phyloP scores from a whole-genome alignment of 1,140 invertebrate genomes.

The Drosophila saltans region DNA sequence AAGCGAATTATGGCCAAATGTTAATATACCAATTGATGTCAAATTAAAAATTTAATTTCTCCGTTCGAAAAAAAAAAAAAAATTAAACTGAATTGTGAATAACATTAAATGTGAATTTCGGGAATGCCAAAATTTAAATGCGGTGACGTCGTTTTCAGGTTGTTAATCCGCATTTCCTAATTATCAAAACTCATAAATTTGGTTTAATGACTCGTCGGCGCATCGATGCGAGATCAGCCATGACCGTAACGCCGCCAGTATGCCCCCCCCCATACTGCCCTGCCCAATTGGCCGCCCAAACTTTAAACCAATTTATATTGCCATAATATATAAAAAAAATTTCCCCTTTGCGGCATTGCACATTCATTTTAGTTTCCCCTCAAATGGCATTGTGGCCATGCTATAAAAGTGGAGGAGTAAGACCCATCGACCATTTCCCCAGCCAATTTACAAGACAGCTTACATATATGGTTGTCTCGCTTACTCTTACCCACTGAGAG shows the following conservation, averaged over 20 bases:
- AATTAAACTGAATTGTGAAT: slow-evolving; percentile 26
- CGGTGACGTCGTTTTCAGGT: slow-evolving; percentile 40
- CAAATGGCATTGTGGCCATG: slow-evolving; percentile 20
- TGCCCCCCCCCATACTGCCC: slow-evolving; percentile 10
- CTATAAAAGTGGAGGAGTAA: slow-evolving; percentile 62
- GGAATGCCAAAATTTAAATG: not conserved
- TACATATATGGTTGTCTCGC: slow-evolving; percentile 49
- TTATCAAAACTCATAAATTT: slow-evolving; percentile 71
- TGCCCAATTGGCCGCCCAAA: not conserved
- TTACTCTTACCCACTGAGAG: slow-evolving; percentile 41
- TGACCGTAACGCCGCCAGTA: slow-evolving; percentile 1
- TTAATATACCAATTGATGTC: slow-evolving; percentile 17
- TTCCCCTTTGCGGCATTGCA: slow-evolving; percentile 64
- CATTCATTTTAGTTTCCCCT: not conserved
- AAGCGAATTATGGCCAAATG: slow-evolving; percentile 10
- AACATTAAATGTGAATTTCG: slow-evolving; percentile 36
- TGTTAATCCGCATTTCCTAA: slow-evolving; percentile 70
- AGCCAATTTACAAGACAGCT: slow-evolving; percentile 47
- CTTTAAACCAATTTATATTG: not conserved
- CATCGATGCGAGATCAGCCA: slow-evolving; percentile 33
- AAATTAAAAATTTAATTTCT: slow-evolving; percentile 5
- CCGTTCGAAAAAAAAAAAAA: not conserved
- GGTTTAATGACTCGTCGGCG: slow-evolving; percentile 34
- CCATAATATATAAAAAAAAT: slow-evolving; percentile 9
- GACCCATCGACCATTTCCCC: slow-evolving; percentile 52